Evolutionary conservation across 2,888 invertebrate species (phyloP), one percentile per base, ranked within the genome.

Genomic region (Apamea epomidion): DNA sequence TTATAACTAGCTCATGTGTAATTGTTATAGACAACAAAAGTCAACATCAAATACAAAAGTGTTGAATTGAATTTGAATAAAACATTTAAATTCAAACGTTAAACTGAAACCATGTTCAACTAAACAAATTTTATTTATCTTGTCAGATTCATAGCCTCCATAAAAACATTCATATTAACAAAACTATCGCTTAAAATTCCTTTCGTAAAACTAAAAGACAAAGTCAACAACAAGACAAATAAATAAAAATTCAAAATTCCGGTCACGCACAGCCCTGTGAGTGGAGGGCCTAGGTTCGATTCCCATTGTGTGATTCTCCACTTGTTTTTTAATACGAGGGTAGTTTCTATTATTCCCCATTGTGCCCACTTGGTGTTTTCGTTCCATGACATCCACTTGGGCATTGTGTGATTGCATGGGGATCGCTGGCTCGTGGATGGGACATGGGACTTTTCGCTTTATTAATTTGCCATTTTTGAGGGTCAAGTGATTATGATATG

Each of bases 261-360:
- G 85, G 90, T 94, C 96, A 95, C 95, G 95, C 90, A 89, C 96
- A 96, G 74, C 96, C 96, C 96, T 96, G 91, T 92, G 89, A 95
- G 94, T 94, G 94, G 87, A 93, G 95, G 94, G 94, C 91, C 95
- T 89, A 90, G 91, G 93, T 94, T 95, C 95, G 95, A 94, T 94
- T 92, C 94, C 95, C 91, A 96, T 96, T 96, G 96, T 96, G 93
- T 91, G 86, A 90, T 90, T 92, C 92, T 94, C 96, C 95, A 96
- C 96, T 96, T 97, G 96, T 96, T 96, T 95, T 96, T 96, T 95
- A 95, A 96, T 95, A 93, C 93, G 94, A 93, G 96, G 96, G 96
- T 95, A 94, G 95, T 95, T 96, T 96, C 95, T 94, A 96, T 96
- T 96, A 96, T 96, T 96, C 93, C 91, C 92, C 91, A 94, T 95